phyloP scores from a whole-genome alignment of 2,797 vertebrate species.

The Sparidentex hasta region DNA sequence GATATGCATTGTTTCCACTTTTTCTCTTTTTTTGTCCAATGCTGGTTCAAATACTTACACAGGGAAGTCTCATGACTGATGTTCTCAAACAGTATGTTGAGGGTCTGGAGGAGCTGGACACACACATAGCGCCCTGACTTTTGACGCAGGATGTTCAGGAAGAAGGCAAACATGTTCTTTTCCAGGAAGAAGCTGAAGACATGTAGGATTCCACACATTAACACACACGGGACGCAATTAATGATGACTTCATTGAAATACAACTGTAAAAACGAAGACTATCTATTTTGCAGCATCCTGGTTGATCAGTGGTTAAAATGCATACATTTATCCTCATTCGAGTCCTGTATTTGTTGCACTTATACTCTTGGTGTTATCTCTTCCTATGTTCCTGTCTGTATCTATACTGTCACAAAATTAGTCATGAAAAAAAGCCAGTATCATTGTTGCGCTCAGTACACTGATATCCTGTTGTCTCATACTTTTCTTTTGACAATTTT shows the following conservation, averaged over 20 bases:
- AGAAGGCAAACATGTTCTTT: conserved; percentile 99
- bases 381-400: no score
- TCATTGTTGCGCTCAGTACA: not conserved
- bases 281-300: not conserved
- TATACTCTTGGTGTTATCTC: not conserved
- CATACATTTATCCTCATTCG: not conserved
- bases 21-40: not conserved
- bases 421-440: no score
- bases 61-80: conserved; percentile 98
- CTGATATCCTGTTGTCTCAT: not conserved
- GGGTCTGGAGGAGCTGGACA: conserved; percentile 96
- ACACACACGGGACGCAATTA: not conserved
- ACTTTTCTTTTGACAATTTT: not conserved
- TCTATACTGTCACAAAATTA: no score
- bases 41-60: conserved; percentile 87
- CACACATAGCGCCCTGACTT: conserved; percentile 99
- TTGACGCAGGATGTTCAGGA: conserved; percentile 98
- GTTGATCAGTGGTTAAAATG: not conserved
- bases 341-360: not conserved
- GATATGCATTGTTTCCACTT: no score
- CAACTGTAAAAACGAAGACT: not conserved
- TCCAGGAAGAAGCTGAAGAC: conserved; percentile 95
- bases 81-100: conserved; percentile 99
- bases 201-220: conserved; percentile 1
- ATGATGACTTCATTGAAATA: conserved; percentile 6